Base-by-base conservation (phyloP, 2,113 vertebrate genomes). In the Petrocephalus microphthalmus region DNA sequence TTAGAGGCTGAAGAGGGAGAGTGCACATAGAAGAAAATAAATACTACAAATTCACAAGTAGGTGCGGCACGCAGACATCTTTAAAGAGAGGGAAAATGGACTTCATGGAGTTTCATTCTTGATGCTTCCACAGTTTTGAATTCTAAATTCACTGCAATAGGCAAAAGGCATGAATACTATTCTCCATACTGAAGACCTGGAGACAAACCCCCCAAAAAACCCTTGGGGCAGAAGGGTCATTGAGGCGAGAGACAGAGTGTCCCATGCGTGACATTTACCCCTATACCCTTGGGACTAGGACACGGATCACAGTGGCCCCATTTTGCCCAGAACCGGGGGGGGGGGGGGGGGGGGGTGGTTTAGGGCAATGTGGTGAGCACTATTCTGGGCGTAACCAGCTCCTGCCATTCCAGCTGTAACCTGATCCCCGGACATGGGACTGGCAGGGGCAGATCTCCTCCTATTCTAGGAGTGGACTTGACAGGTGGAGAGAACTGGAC, bases 371-470 rank as follows among this genome's bases (percentile, higher is more conserved):
- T 78, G 87, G 49, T n/a, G 37, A 60, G 74, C 47, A 22, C 87
- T 88, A 84, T 88, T 88, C 78, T 88, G 42, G 42, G 78, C 42
- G 42, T 15, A 49, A 49, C 29, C 87, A 82, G 52, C 47, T 33
- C 86, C 74, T 15, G 1, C 19, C 74, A 42, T 11, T 29, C 71
- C 22, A 22, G 19, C 71, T 33, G 53, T 47, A 57, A 60, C 87
- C 78, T 29, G 42, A 88, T 54, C 82, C n/a, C 47, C 22, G 33
- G 11, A 29, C n/a, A n/a, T 52, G 60, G 42, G 7, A 22, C 5
- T 7, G 45, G 13, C 20, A 8, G 19, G 87, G 15, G 7, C 8
- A 22, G 33, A 47, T 33, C 17, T 2, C 22, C 25, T 20, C 19
- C 11, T n/a, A 2, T 29, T 13, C 15, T 15, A 13, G 13, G 37